Evolutionary conservation across 1,140 invertebrate species (phyloP).

Genomic region (Latrodectus geometricus): DNA sequence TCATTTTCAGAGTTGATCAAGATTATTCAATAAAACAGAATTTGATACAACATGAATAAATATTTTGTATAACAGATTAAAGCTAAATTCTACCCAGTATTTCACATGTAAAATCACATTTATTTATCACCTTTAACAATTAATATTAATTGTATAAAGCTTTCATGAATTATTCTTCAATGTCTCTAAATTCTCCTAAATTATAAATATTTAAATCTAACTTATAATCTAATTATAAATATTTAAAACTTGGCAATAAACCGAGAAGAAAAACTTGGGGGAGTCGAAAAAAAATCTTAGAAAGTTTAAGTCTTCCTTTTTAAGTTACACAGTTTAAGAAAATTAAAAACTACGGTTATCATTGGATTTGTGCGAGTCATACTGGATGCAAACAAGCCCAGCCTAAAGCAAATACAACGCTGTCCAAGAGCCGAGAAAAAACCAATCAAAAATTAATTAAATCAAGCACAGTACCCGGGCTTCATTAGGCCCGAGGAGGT

Average conservation of each 20-base stretch:
- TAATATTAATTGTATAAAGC: too few species aligned
- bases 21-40: too few species aligned
- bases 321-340: conserved; percentile 60
- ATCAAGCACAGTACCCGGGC: conserved; percentile 53
- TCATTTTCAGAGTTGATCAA: too few species aligned
- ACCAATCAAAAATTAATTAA: conserved; percentile 62
- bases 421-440: conserved; percentile 59
- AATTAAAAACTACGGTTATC: conserved; percentile 61
- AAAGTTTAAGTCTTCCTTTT: conserved; percentile 59
- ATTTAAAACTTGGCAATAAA: conserved; percentile 36
- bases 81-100: too few species aligned
- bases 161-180: too few species aligned
- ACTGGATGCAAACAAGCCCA: conserved; percentile 45
- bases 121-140: too few species aligned
- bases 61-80: too few species aligned
- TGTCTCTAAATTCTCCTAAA: too few species aligned
- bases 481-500: conserved; percentile 60
- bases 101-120: too few species aligned
- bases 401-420: conserved; percentile 60
- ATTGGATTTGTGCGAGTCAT: conserved; percentile 53
- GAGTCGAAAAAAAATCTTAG: conserved; percentile 33
- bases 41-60: too few species aligned
- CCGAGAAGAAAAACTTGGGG: conserved; percentile 25
- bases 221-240: too few species aligned
- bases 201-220: too few species aligned